A percentile compares a stretch with the other conserved stretches of the same genome.
Conservation (phyloP, 2,888 invertebrate species). For the Cacoxenus indagator region DNA sequence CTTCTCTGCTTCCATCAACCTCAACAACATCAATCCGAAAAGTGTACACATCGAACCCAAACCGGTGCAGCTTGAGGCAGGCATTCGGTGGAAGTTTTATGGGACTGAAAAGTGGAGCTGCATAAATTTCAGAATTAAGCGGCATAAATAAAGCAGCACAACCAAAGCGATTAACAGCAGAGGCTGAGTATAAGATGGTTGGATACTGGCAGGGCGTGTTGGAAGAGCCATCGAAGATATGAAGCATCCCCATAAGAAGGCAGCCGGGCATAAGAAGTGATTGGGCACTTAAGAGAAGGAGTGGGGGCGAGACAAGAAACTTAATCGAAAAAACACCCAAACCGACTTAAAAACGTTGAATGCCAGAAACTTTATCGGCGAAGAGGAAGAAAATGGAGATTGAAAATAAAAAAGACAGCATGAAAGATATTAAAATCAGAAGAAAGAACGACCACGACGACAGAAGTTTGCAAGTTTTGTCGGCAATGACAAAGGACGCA, state of each 20-base stretch:
- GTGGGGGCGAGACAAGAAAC: not conserved
- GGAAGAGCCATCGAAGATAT: too few relatives aligned
- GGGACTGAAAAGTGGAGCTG: slow-evolving; percentile 14
- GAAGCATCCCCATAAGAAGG: too few relatives aligned
- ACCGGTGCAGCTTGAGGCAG: too few relatives aligned
- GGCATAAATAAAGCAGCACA: slow-evolving; percentile 46
- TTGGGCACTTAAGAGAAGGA: slow-evolving; percentile 9
- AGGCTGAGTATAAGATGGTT: too few relatives aligned
- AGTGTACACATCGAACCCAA: too few relatives aligned
- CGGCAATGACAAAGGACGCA: slow-evolving; percentile 33
- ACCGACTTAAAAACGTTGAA: slow-evolving; percentile 11
- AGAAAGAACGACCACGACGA: not conserved
- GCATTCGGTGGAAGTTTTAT: slow-evolving; percentile 6
- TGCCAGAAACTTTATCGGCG: slow-evolving; percentile 16
- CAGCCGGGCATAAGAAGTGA: too few relatives aligned
- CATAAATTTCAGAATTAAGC: slow-evolving; percentile 45
- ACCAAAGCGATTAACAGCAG: slow-evolving; percentile 28
- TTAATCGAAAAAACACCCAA: slow-evolving; percentile 29
- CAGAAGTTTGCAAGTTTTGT: slow-evolving; percentile 2
- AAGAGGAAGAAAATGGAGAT: slow-evolving; percentile 4
- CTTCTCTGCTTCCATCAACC: too few relatives aligned
- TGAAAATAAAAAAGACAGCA: slow-evolving; percentile 8
- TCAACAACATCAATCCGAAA: too few relatives aligned
- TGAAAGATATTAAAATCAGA: not conserved
- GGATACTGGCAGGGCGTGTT: too few relatives aligned